Evolutionary conservation across 2,797 vertebrate species (phyloP).

Genomic region (Thunnus albacares): DNA sequence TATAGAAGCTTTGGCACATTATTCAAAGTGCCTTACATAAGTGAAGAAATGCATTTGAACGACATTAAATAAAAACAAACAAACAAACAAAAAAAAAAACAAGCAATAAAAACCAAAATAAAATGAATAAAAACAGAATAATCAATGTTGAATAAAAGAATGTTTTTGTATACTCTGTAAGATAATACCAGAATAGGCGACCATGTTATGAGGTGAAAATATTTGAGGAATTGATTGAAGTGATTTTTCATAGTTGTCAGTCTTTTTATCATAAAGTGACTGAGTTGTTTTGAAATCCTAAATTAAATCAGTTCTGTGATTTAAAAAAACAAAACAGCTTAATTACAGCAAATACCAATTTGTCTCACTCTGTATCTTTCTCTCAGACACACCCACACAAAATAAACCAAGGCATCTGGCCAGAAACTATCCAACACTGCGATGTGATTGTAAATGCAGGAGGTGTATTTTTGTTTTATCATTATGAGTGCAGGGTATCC

Average conservation of each 20-base stretch:
- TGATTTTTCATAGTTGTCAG: background rate
- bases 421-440: background rate
- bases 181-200: background rate
- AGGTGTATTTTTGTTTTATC: background rate
- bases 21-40: background rate
- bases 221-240: background rate
- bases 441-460: background rate
- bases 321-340: background rate
- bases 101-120: too few relatives aligned
- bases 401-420: background rate
- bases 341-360: background rate
- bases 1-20: background rate
- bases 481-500: background rate
- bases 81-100: too few relatives aligned
- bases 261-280: background rate
- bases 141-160: too few relatives aligned
- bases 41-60: too few relatives aligned
- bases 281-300: background rate
- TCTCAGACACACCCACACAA: slow-evolving; percentile 5
- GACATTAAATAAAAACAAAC: too few relatives aligned
- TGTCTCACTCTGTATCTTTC: background rate
- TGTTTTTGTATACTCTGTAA: background rate
- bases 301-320: background rate
- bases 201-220: background rate
- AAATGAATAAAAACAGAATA: too few relatives aligned